phyloP scores from a whole-genome alignment of 2,888 invertebrate genomes.

The Philereme transversata region DNA sequence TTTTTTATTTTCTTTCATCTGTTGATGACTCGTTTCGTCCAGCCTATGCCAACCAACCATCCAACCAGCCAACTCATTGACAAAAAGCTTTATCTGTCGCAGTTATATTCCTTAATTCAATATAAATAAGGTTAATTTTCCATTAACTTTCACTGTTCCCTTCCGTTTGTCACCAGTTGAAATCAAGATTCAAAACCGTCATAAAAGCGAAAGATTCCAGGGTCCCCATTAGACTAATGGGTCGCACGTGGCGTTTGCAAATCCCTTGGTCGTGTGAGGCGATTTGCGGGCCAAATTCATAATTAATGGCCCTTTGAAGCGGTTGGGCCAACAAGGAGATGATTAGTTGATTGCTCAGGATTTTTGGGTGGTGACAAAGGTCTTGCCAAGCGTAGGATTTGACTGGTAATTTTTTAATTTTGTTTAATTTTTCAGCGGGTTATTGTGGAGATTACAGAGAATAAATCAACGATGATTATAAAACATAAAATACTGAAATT shows the following conservation, averaged over 20 bases:
- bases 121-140: conserved; percentile 3
- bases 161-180: conserved; percentile 16
- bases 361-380: conserved; percentile 52
- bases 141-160: background rate
- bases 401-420: conserved; percentile 13
- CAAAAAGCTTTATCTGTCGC: too few relatives aligned
- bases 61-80: too few relatives aligned
- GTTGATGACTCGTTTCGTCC: too few relatives aligned
- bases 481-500: background rate
- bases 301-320: conserved; percentile 77
- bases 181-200: conserved; percentile 40
- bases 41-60: background rate
- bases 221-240: conserved; percentile 77
- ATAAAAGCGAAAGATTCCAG: conserved; percentile 63
- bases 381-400: conserved; percentile 18
- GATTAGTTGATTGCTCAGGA: conserved; percentile 72
- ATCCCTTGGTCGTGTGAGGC: conserved; percentile 78
- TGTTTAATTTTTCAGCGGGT: conserved; percentile 8
- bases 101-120: background rate
- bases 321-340: conserved; percentile 63
- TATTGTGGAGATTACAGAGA: background rate
- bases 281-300: conserved; percentile 80
- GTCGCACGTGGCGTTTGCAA: conserved; percentile 75
- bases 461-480: background rate
- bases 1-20: too few relatives aligned